Evolutionary conservation across 1,140 invertebrate genomes (phyloP).

Genomic region (Parapsyche elsis): DNA sequence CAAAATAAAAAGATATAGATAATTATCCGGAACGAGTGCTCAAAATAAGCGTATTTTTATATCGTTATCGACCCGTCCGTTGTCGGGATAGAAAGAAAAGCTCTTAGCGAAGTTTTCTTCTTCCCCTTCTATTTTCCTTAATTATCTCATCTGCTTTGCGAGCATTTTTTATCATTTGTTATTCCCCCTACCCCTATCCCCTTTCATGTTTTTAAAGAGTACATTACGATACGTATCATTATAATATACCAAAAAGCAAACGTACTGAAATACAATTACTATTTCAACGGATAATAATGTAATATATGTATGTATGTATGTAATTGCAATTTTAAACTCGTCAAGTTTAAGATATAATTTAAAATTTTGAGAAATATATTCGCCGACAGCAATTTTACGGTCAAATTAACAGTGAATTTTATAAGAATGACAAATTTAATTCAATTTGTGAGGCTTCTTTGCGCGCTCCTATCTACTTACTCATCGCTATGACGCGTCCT

Average conservation of each 20-base stretch:
- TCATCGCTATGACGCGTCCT: background rate
- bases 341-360: background rate
- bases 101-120: background rate
- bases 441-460: background rate
- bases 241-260: too few relatives aligned
- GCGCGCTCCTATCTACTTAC: background rate
- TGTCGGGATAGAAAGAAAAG: background rate
- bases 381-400: background rate
- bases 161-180: too few relatives aligned
- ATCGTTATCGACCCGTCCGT: background rate
- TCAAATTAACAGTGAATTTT: background rate
- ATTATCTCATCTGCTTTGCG: too few relatives aligned
- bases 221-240: too few relatives aligned
- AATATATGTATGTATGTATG: too few relatives aligned
- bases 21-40: background rate
- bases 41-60: background rate
- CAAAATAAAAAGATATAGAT: background rate
- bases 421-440: background rate
- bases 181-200: too few relatives aligned
- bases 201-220: too few relatives aligned
- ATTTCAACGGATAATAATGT: too few relatives aligned
- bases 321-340: background rate
- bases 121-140: too few relatives aligned
- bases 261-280: too few relatives aligned
- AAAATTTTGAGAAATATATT: background rate